phyloP scores from a whole-genome alignment of 2,797 vertebrate genomes.

The Cossypha caffra region DNA sequence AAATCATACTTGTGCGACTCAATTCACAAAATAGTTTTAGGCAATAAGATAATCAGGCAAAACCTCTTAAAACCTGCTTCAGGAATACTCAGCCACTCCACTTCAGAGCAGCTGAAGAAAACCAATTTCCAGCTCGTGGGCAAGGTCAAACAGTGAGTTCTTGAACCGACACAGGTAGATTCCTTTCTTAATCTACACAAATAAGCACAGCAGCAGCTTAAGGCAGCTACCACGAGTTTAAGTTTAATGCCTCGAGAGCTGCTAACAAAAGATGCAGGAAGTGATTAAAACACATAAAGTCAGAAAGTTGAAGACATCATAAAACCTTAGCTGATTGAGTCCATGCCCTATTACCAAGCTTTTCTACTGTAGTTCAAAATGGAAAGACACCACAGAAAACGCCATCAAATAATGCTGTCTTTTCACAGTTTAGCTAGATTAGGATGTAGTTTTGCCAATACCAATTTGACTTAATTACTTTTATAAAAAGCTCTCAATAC shows the following conservation, averaged over 20 bases:
- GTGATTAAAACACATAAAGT: not conserved
- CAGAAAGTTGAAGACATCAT: not conserved
- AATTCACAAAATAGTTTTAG: not conserved
- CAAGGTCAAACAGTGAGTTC: not conserved
- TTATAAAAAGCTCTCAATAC: not conserved
- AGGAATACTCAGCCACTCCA: not conserved
- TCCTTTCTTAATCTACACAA: not conserved
- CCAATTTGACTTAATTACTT: not conserved
- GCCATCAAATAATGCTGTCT: not conserved
- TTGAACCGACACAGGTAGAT: not conserved
- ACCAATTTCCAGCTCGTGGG: not conserved
- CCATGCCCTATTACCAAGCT: not conserved
- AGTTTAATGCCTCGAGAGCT: not conserved
- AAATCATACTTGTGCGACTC: not conserved
- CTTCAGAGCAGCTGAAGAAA: not conserved
- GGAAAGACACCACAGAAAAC: not conserved
- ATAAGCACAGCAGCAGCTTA: not conserved
- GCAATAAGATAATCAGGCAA: not conserved
- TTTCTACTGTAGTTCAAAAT: not conserved
- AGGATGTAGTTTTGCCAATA: constrained; percentile 32
- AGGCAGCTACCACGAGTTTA: not conserved
- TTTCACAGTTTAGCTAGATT: not conserved
- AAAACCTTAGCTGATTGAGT: not conserved
- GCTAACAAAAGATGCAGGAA: not conserved
- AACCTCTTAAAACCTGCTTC: not conserved